These are phyloP conservation scores for Acanthiza pusilla DNA, from an alignment of 2,797 vertebrate species.

Conservation along the genomic window DNA sequence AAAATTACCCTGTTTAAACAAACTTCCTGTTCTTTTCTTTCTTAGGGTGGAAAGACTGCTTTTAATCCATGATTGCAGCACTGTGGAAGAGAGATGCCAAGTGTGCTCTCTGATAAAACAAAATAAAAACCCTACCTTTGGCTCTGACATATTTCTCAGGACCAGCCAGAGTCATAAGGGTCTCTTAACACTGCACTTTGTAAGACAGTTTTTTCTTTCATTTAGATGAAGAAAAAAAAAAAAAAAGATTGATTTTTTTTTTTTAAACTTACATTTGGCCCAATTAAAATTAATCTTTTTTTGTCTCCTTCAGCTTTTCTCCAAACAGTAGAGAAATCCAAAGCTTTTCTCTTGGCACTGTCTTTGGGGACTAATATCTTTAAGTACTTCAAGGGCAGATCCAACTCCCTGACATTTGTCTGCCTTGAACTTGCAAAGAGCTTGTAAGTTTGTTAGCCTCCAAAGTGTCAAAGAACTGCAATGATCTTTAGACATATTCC, in stretches of 20 bases:
- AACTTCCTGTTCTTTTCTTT: conserved; percentile 5
- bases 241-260: not conserved
- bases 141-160: not conserved
- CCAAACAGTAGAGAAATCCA: not conserved
- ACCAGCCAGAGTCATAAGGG: not conserved
- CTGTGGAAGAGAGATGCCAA: not conserved
- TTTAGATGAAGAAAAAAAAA: not conserved
- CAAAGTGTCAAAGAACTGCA: conserved; percentile 5
- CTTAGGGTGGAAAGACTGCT: not conserved
- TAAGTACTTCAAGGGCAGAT: conserved; percentile 17
- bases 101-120: not conserved
- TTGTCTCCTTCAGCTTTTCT: not conserved
- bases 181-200: not conserved
- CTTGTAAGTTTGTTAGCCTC: conserved; percentile 20
- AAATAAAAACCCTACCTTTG: not conserved
- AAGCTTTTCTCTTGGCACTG: not conserved
- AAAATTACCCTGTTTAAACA: conserved; percentile 22
- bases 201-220: not conserved
- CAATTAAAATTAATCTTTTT: not conserved
- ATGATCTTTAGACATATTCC: conserved; percentile 12
- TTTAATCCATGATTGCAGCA: not conserved
- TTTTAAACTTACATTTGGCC: not conserved
- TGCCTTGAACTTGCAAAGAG: not conserved
- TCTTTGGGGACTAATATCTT: not conserved
- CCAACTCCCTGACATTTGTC: conserved; percentile 27